Base-by-base conservation (phyloP, 2,113 vertebrate species). In the Uria lomvia region DNA sequence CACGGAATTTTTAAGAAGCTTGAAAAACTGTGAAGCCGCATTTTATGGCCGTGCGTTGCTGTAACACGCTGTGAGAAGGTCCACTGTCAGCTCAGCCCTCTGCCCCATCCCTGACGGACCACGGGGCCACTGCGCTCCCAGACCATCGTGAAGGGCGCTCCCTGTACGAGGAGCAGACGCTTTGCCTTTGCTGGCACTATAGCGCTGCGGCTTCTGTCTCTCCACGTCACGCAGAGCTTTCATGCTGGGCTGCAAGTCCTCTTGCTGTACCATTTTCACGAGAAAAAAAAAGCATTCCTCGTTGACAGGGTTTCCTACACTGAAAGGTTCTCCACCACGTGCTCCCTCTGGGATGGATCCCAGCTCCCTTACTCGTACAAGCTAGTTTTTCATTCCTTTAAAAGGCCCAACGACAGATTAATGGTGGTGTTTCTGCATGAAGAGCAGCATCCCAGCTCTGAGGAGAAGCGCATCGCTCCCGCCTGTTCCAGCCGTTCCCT, bases 241-340 rank as follows among this genome's bases (percentile, higher is more conserved):
- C 7, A 12, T 11, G 34, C 34, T 2, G 4, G 38, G 38, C 21
- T 15, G 15, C 29, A 36, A 15, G 17, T 11, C n/a, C 20, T 34
- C 14, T 42, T 22, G 21, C 17, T 47, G 3, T 3, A 8, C 15
- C 12, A 27, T 22, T 29, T 56, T 36, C 36, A 36, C 6, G 4
- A 15, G 11, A 19, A 22, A 49, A 20, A 40, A 40, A 17, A 22
- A 5, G 8, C 6, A 6, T 20, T 30, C 12, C 8, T 30, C 5
- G 1, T n/a, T 79, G 16, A 8, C 8, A 29, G 49, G 29, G 24
- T 5, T 47, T 52, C 32, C 38, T 32, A 2, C 15, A 6, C 16
- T 0, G 3, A 6, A 12, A 27, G 3, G 3, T 9, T 7, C 9
- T 32, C 19, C 71, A 30, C 30, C 23, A 3, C 2, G 7, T 3